phyloP scores from a whole-genome alignment of 2,113 vertebrate genomes.

The Seriola dumerili region DNA sequence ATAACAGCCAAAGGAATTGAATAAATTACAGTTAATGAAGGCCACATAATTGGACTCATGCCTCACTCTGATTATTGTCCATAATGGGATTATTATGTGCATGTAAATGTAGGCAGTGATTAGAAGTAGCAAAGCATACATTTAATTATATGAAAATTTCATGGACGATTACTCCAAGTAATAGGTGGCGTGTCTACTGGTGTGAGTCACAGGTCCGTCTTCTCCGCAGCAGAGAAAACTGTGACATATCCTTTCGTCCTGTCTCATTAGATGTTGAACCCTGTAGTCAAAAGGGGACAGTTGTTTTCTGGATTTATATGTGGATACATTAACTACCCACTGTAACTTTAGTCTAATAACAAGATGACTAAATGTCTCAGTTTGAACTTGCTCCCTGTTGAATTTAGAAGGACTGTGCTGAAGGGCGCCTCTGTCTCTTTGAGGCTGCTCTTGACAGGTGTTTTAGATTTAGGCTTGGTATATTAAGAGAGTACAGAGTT shows the following conservation, averaged over 20 bases:
- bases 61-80: constrained; percentile 14
- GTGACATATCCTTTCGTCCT: background rate
- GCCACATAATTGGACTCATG: constrained; percentile 22
- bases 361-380: background rate
- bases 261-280: background rate
- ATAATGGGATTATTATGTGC: constrained; percentile 39
- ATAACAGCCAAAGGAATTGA: background rate
- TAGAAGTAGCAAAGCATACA: constrained; percentile 14
- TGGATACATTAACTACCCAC: background rate
- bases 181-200: background rate
- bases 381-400: background rate
- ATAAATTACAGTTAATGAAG: background rate
- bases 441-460: constrained; percentile 19
- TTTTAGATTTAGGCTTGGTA: constrained; percentile 18
- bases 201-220: background rate
- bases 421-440: background rate
- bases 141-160: constrained; percentile 23
- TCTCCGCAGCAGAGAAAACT: background rate
- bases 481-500: background rate
- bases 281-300: background rate
- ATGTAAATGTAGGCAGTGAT: constrained; percentile 25
- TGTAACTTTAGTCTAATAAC: constrained; percentile 8
- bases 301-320: background rate
- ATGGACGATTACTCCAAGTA: constrained; percentile 22
- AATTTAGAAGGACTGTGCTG: background rate